A percentile compares a stretch with the other conserved stretches of the same genome.
Evolutionary conservation across 1,140 invertebrate genomes (phyloP).

Genomic region (Leptinotarsa lineolata): DNA sequence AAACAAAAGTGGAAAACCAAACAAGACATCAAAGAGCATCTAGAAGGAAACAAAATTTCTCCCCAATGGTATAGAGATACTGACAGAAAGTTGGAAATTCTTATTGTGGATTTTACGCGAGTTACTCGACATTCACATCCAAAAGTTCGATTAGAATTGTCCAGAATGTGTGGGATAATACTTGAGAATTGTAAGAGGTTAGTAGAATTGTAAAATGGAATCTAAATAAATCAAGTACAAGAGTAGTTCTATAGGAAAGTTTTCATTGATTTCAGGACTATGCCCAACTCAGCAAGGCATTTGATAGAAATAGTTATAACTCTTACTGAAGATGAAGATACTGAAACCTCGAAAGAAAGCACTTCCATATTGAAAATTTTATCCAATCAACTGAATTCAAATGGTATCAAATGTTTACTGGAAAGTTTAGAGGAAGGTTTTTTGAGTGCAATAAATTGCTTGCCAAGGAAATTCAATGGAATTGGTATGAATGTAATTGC

Average conservation of each 20-base stretch:
- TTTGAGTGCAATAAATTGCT: conserved; percentile 59
- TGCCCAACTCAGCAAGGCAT: conserved; percentile 60
- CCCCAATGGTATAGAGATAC: conserved; percentile 63
- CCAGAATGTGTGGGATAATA: conserved; percentile 58
- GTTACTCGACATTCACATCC: conserved; percentile 61
- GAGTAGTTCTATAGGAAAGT: background rate
- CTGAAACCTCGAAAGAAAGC: conserved; percentile 53
- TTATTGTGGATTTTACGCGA: conserved; percentile 58
- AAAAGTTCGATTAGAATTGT: conserved; percentile 63
- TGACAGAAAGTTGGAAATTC: conserved; percentile 60
- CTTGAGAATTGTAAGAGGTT: conserved; percentile 62
- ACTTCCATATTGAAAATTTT: conserved; percentile 44
- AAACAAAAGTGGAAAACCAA: conserved; percentile 41
- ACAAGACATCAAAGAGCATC: conserved; percentile 54
- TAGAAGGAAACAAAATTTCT: conserved; percentile 57
- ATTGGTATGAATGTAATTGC: conserved; percentile 57
- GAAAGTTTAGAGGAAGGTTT: conserved; percentile 66
- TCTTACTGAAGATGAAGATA: conserved; percentile 62
- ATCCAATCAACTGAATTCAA: conserved; percentile 51
- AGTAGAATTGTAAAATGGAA: conserved; percentile 36
- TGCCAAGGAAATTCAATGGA: conserved; percentile 65
- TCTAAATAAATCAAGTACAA: background rate
- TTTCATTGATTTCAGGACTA: conserved; percentile 57
- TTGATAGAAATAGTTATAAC: conserved; percentile 64
- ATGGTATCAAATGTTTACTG: conserved; percentile 54